Base-by-base conservation (phyloP, 2,113 vertebrate species). In the Uria lomvia region DNA sequence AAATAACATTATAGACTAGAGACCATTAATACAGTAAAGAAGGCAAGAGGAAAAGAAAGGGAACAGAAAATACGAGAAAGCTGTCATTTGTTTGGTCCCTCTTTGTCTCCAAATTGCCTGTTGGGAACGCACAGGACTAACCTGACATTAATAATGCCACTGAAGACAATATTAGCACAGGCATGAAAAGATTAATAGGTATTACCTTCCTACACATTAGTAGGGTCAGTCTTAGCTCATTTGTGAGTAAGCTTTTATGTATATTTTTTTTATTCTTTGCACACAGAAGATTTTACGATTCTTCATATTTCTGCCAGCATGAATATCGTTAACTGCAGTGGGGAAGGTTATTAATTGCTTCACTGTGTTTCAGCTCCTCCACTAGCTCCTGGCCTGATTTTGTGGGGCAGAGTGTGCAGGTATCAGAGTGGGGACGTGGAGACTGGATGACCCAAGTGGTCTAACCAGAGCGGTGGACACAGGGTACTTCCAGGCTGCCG, bases 101-200 rank as follows among this genome's bases (percentile, higher is more conserved):
- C 13, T 34, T 56, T 27, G 36, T 16, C 55, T 47, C 68, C 42
- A 34, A 6, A 22, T 8, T 55, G 27, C 26, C 67, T 42, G 21
- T 29, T 60, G 5, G 36, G 47, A 53, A 53, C 1, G 1, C 40
- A 15, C 0, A 3, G 5, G 30, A 18, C 56, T 14, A 49, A 59
- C 40, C 40, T 29, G n/a, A 36, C 26, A 6, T 21, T 9, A 32
- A 3, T 11, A 29, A 32, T 11, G 14, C 59, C 50, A 15, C 2
- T 18, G 62, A 30, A 45, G 49, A 30, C 16, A 27, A 7, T 9
- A 6, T 9, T 29, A 20, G 19, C 4, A 5, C 21, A 26, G 36
- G 75, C 24, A 23, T n/a, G 11, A 12, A 7, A 3, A n/a, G 32
- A 43, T 24, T 3, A 29, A 45, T 5, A 49, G 32, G 22, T 36